phyloP scores from a whole-genome alignment of 64 coral and sea anemone genomes.

The Platygyra sinensis region DNA sequence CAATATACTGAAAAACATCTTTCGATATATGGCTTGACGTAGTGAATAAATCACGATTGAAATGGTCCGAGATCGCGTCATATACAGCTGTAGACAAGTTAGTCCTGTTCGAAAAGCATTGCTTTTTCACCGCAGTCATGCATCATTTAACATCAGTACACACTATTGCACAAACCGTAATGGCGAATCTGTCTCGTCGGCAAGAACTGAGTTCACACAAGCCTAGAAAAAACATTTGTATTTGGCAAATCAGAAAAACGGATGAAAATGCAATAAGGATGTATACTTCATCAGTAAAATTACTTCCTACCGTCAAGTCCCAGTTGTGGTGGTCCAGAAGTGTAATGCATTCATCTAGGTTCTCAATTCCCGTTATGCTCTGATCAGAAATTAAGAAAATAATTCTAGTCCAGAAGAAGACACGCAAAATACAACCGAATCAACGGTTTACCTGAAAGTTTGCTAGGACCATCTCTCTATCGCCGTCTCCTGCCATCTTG shows the following conservation, averaged over 20 bases:
- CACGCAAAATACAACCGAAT: neutral
- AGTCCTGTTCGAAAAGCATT: neutral
- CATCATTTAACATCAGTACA: neutral
- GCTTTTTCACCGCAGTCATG: too few species aligned
- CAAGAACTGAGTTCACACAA: constrained; percentile 86
- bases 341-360: constrained; percentile 96
- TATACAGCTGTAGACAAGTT: too few species aligned
- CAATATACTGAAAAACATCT: too few species aligned
- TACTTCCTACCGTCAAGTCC: constrained; percentile 86
- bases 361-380: constrained; percentile 97
- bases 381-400: constrained; percentile 40
- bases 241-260: neutral
- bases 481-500: constrained; percentile 96
- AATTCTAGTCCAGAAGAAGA: neutral
- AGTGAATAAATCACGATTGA: too few species aligned
- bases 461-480: constrained; percentile 97
- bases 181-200: constrained; percentile 79
- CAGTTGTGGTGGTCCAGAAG: constrained; percentile 91
- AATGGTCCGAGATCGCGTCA: neutral
- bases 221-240: constrained; percentile 29
- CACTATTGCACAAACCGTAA: constrained; percentile 49
- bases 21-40: too few species aligned
- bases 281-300: neutral
- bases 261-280: neutral
- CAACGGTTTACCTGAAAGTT: constrained; percentile 88